phyloP scores from a whole-genome alignment of 2,113 vertebrate species.

The Mustela nigripes region DNA sequence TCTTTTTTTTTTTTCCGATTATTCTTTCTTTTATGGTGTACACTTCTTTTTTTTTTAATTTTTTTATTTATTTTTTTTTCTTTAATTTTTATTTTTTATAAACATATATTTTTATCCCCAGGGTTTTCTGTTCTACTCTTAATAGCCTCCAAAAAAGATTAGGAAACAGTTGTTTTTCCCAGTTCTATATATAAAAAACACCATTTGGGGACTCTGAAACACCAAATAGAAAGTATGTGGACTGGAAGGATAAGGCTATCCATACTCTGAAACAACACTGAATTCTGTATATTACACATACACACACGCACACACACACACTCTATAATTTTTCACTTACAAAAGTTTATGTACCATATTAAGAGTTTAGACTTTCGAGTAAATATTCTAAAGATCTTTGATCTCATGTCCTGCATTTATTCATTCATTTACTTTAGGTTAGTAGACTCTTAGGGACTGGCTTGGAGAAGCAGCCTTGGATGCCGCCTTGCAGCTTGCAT shows the following conservation, averaged over 20 bases:
- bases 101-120: too few species aligned
- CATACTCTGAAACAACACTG: background rate
- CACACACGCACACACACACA: background rate
- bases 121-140: background rate
- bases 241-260: background rate
- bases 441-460: background rate
- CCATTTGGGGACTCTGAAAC: background rate
- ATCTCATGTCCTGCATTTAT: background rate
- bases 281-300: background rate
- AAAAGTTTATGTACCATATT: background rate
- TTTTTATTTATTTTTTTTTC: too few species aligned
- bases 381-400: conserved; percentile 19
- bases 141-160: background rate
- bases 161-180: background rate
- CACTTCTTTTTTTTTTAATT: too few species aligned
- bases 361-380: conserved; percentile 7
- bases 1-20: too few species aligned
- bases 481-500: background rate
- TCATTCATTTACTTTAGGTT: background rate
- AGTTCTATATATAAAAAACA: background rate
- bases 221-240: background rate
- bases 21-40: too few species aligned
- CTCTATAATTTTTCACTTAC: background rate
- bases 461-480: background rate
- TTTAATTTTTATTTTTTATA: too few species aligned